phyloP scores from a whole-genome alignment of 2,888 invertebrate genomes.

The Drosophila greeni region DNA sequence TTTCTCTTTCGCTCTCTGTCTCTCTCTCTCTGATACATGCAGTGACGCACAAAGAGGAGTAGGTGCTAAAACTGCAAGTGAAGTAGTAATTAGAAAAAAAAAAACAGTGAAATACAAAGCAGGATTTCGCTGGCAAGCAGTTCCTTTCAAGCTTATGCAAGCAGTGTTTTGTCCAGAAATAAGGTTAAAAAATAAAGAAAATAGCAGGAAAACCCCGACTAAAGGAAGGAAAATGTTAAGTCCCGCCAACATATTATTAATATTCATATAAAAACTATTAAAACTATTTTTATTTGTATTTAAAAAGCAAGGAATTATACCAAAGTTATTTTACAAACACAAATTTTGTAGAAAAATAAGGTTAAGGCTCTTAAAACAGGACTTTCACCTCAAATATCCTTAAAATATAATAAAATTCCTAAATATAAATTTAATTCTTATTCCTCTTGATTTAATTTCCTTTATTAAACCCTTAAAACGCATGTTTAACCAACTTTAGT shows the following conservation, averaged over 20 bases:
- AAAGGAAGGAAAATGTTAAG: not conserved
- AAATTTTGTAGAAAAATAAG: too few species aligned
- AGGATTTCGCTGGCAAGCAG: not conserved
- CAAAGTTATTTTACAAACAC: too few species aligned
- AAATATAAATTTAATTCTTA: too few species aligned
- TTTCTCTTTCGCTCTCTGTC: not conserved
- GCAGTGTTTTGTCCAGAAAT: not conserved
- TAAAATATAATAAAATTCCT: too few species aligned
- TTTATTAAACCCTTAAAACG: not conserved
- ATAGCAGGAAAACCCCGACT: not conserved
- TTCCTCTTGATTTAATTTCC: too few species aligned
- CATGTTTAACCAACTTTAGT: not conserved
- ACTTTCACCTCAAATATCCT: too few species aligned
- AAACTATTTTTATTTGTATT: not conserved
- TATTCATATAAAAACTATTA: not conserved
- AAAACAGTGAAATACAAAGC: not conserved
- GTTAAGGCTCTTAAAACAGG: too few species aligned
- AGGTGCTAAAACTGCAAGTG: conserved; percentile 23
- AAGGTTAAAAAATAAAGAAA: not conserved
- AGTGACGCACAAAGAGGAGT: not conserved
- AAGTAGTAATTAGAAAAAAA: conserved; percentile 21
- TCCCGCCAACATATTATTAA: not conserved
- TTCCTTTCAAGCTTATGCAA: not conserved
- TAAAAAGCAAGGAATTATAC: too few species aligned
- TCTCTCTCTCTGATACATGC: not conserved